Evolutionary conservation across 2,888 invertebrate species (phyloP).

Genomic region (Dynastes grantii): DNA sequence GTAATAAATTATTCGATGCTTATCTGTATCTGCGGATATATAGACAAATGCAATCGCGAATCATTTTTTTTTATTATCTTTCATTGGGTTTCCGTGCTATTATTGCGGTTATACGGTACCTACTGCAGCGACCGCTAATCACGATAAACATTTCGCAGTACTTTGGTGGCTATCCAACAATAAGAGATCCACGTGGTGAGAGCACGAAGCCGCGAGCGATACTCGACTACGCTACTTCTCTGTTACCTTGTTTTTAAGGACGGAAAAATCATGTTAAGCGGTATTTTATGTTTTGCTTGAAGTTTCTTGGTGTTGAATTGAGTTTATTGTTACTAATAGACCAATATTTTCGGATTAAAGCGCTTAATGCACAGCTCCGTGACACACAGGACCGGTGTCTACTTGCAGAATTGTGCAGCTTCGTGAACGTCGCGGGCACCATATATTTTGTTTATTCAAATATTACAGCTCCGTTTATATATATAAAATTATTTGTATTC

Average conservation of each 20-base stretch:
- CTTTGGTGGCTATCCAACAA: slow-evolving; percentile 2
- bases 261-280: too few species aligned
- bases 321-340: too few species aligned
- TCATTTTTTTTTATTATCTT: slow-evolving; percentile 29
- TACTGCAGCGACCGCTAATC: slow-evolving; percentile 12
- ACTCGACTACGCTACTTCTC: not conserved
- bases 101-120: slow-evolving; percentile 25
- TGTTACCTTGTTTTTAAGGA: not conserved
- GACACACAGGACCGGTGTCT: too few species aligned
- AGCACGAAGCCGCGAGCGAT: not conserved
- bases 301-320: too few species aligned
- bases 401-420: too few species aligned
- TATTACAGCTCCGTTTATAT: too few species aligned
- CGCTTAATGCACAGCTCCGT: too few species aligned
- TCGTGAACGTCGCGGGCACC: too few species aligned
- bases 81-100: slow-evolving; percentile 29
- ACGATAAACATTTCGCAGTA: slow-evolving; percentile 26
- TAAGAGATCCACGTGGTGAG: slow-evolving; percentile 8
- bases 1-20: slow-evolving; percentile 36
- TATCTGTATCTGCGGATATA: slow-evolving; percentile 30
- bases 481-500: too few species aligned
- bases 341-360: too few species aligned
- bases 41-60: slow-evolving; percentile 38
- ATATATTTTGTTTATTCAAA: too few species aligned
- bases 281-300: too few species aligned